Percentiles rank a stretch among this genome's conserved stretches.
Evolutionary conservation across 1,140 invertebrate species (phyloP).

Genomic region (Drosophila bifasciata): DNA sequence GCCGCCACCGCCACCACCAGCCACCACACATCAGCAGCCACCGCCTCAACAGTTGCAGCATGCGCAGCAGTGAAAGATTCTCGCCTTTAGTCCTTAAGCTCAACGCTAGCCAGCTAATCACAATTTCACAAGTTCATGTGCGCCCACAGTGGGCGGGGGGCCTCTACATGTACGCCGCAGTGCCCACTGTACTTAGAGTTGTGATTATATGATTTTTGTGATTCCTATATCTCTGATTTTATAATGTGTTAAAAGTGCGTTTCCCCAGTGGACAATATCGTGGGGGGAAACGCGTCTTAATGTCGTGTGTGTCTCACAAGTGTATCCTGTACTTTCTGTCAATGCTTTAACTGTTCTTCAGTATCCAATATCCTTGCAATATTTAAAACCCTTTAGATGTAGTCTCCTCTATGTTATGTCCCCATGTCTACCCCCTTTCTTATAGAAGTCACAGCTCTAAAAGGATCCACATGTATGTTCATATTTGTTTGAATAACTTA

Average conservation of each 20-base stretch:
- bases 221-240: background rate
- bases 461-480: conserved; percentile 23
- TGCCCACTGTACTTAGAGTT: conserved; percentile 27
- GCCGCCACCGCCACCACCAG: conserved; percentile 59
- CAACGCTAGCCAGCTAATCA: conserved; percentile 48
- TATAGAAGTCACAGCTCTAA: no score
- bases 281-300: no score
- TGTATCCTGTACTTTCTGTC: no score
- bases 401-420: no score
- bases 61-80: conserved; percentile 45
- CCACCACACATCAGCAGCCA: conserved; percentile 66
- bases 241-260: no score
- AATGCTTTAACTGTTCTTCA: no score
- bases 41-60: conserved; percentile 60
- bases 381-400: no score
- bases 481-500: conserved; percentile 40
- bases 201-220: conserved; percentile 19
- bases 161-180: conserved; percentile 18
- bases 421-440: no score
- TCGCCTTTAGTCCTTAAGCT: conserved; percentile 54
- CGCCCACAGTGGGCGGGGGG: conserved; percentile 23
- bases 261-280: no score
- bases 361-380: no score
- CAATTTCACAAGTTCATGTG: conserved; percentile 17
- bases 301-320: no score